Percentiles rank a stretch among this genome's conserved stretches.
Conservation (phyloP, 2,797 vertebrate genomes). For the Lagocephalus sceleratus region DNA sequence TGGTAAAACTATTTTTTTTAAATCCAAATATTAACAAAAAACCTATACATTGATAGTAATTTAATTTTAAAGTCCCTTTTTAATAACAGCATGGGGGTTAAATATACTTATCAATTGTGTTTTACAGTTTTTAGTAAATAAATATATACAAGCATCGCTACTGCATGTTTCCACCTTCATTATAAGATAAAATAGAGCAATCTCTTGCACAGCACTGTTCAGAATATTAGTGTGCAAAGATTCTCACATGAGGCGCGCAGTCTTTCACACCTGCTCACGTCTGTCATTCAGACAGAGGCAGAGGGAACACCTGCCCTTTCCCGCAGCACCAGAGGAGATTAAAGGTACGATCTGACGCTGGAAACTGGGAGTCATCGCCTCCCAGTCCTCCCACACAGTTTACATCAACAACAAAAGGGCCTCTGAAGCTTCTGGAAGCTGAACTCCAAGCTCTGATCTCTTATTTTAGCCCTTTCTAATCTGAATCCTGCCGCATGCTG, state of each 20-base stretch:
- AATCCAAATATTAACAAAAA: too few species aligned
- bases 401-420: conserved; percentile 60
- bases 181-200: too few species aligned
- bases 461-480: neutral
- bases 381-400: conserved; percentile 66
- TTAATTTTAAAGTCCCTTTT: too few species aligned
- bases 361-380: conserved; percentile 37
- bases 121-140: too few species aligned
- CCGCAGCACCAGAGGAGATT: conserved; percentile 61
- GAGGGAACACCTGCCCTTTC: conserved; percentile 57
- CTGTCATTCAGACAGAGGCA: conserved; percentile 38
- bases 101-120: too few species aligned
- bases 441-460: neutral
- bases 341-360: conserved; percentile 63
- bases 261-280: conserved; percentile 59
- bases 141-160: too few species aligned
- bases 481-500: neutral
- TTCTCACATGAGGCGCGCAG: conserved; percentile 38
- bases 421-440: conserved; percentile 30
- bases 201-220: neutral
- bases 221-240: conserved; percentile 17
- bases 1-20: too few species aligned
- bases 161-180: too few species aligned
- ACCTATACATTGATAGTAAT: neutral
- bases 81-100: too few species aligned